Base-by-base conservation (phyloP, 2,888 invertebrate genomes). In the Spisula solida region DNA sequence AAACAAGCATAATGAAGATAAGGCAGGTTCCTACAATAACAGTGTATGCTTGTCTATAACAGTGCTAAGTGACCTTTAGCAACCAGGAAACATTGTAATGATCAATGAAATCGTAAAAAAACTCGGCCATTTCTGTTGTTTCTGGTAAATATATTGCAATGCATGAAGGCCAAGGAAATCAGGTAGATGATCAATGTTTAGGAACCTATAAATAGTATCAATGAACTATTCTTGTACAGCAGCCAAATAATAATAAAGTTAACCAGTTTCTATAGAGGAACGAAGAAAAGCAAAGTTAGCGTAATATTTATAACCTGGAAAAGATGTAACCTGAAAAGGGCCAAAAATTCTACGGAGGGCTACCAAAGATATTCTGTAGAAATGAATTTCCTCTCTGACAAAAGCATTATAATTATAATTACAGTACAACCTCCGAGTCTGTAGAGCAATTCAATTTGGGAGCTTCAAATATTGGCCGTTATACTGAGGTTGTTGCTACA, bases 171-270 rank as follows among this genome's bases (percentile, higher is more conserved):
- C n/a, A n/a, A n/a, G n/a, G n/a, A n/a, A n/a, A n/a, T n/a, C n/a
- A n/a, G n/a, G n/a, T n/a, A n/a, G n/a, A n/a, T n/a, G n/a, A n/a
- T n/a, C 34, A 75, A 75, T 75, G 75, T 25, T 75, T 34, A 75
- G 75, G 29, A 16, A 55, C 70, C 55, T 81, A 81, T 80, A 75
- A 75, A 81, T 86, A 86, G 86, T 86, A 86, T 66, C 70, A 70
- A 8, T 20, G 48, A 86, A 66, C 86, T 86, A 86, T 86, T 86
- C 81, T 86, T 86, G 86, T 86, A 51, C 31, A 20, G 34, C 12
- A 85, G 78, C 85, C 85, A 85, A 85, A 79, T 80, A 79, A 79
- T 80, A 80, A 48, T 48, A 80, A 29, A 78, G 78, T 66, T 25
- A 66, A 66, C 41, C 25, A 25, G 25, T 66, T 66, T 66, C 60